Percentiles rank a stretch among this genome's conserved stretches.
These are phyloP conservation scores for Caenorhabditis tropicalis DNA, from an alignment of 1,140 invertebrate species.

Conservation along the genomic window DNA sequence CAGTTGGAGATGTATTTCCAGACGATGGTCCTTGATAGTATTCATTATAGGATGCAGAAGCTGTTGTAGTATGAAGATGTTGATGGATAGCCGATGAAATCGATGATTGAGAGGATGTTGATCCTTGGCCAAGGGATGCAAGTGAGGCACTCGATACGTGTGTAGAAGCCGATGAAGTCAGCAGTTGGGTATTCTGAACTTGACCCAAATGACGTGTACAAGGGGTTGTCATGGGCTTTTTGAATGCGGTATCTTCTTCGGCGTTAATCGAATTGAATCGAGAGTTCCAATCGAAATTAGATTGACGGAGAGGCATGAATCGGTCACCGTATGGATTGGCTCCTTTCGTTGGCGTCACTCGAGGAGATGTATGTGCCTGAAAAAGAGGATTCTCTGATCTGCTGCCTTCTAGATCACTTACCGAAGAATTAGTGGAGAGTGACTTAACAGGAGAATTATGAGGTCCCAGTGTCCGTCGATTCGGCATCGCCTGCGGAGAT, in stretches of 20 bases:
- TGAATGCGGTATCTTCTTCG: constrained; percentile 19
- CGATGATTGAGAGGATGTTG: neutral
- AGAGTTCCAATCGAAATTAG: constrained; percentile 59
- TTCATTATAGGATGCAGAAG: neutral
- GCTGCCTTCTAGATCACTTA: neutral
- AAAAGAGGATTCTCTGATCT: neutral
- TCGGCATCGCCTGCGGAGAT: neutral
- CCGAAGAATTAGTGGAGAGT: neutral
- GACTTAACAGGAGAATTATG: constrained; percentile 34
- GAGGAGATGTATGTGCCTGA: constrained; percentile 39
- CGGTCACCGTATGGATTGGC: constrained; percentile 57
- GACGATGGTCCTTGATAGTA: neutral
- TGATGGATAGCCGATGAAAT: neutral
- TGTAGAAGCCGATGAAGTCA: neutral
- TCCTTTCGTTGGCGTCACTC: constrained; percentile 47
- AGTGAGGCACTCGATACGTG: constrained; percentile 49
- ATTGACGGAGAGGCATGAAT: constrained; percentile 57
- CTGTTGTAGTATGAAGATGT: neutral
- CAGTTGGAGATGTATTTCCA: constrained; percentile 38
- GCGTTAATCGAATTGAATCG: constrained; percentile 59
- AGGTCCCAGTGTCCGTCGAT: neutral
- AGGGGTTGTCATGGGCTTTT: neutral
- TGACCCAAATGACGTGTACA: constrained; percentile 1
- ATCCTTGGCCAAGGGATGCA: neutral
- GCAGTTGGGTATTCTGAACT: constrained; percentile 49